phyloP scores from a whole-genome alignment of 2,113 vertebrate species.

The Callocephalon fimbriatum region DNA sequence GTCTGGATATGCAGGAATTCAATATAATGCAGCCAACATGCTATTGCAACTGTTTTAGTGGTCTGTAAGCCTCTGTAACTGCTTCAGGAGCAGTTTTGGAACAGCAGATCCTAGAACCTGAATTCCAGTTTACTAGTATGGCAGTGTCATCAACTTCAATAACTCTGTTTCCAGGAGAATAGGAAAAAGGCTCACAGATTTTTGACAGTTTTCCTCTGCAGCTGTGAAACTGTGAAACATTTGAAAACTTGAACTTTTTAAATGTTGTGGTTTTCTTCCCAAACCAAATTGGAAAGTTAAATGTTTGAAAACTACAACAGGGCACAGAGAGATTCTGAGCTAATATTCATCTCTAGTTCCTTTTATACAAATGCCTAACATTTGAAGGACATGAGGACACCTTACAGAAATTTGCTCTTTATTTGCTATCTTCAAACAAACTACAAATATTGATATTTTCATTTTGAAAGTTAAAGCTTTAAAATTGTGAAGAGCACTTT shows the following conservation, averaged over 20 bases:
- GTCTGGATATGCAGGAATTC: neutral
- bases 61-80: neutral
- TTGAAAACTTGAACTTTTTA: neutral
- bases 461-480: neutral
- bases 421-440: neutral
- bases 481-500: neutral
- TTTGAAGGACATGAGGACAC: neutral
- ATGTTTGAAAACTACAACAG: neutral
- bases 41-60: neutral
- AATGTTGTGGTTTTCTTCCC: neutral
- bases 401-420: neutral
- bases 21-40: neutral
- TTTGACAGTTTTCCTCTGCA: neutral
- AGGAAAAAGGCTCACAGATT: neutral
- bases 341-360: neutral
- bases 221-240: neutral
- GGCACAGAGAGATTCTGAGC: neutral
- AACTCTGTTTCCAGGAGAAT: neutral
- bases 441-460: neutral
- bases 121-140: neutral
- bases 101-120: neutral
- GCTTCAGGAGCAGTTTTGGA: neutral
- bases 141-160: neutral
- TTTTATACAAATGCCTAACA: neutral
- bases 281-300: neutral